phyloP scores from a whole-genome alignment of 2,888 invertebrate species.

The Iselma pallidipennis region DNA sequence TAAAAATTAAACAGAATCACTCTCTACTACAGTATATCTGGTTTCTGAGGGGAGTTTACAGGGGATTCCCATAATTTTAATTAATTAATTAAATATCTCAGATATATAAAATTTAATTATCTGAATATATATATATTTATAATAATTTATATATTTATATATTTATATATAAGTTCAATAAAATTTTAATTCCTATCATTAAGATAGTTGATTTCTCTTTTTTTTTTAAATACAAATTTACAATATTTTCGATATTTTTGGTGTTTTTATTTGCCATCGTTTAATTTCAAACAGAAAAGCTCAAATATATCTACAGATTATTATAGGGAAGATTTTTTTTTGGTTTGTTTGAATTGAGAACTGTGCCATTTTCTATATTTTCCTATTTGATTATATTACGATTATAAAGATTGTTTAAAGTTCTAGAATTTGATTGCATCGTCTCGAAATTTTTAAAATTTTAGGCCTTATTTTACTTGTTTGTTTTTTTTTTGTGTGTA shows the following conservation, averaged over 20 bases:
- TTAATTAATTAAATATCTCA: conserved; percentile 43
- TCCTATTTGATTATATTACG: too few relatives aligned
- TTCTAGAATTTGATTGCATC: background rate
- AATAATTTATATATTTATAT: conserved; percentile 47
- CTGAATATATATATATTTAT: conserved; percentile 47
- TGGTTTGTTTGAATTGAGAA: too few relatives aligned
- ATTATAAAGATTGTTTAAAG: background rate
- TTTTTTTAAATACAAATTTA: conserved; percentile 49
- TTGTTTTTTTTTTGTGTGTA: too few relatives aligned
- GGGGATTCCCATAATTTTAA: conserved; percentile 35
- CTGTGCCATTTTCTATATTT: too few relatives aligned
- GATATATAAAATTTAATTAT: conserved; percentile 48
- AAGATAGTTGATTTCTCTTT: too few relatives aligned
- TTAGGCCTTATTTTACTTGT: background rate
- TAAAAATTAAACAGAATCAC: conserved; percentile 10
- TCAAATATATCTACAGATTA: too few relatives aligned
- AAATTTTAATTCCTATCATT: conserved; percentile 28
- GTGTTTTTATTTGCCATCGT: conserved; percentile 43
- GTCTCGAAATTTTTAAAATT: background rate
- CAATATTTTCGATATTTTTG: conserved; percentile 49
- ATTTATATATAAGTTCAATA: conserved; percentile 33
- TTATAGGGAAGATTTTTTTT: too few relatives aligned
- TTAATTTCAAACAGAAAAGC: too few relatives aligned
- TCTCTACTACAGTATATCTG: conserved; percentile 45
- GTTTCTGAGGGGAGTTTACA: conserved; percentile 25